Evolutionary conservation across 2,888 invertebrate genomes (phyloP).

Genomic region (Tetragnatha montana): DNA sequence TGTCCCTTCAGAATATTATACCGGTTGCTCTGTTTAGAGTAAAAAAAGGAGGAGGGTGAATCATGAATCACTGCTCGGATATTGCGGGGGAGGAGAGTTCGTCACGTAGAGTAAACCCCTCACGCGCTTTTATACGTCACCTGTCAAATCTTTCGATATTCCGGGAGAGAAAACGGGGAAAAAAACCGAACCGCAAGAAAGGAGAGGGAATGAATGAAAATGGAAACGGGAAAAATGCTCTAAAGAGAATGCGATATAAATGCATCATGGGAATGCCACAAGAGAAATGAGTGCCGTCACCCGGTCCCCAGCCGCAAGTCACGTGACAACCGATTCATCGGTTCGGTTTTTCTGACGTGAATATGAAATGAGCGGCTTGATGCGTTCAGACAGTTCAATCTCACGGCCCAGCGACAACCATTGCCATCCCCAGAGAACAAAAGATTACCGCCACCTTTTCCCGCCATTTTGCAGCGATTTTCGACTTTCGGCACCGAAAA

Average conservation of each 20-base stretch:
- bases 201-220: background rate
- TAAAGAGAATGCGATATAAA: constrained; percentile 33
- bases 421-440: background rate
- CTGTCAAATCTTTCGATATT: constrained; percentile 41
- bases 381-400: constrained; percentile 61
- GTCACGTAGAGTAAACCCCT: background rate
- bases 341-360: constrained; percentile 50
- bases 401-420: constrained; percentile 42
- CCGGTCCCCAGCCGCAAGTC: constrained; percentile 34
- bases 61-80: background rate
- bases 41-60: background rate
- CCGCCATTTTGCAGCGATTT: constrained; percentile 32
- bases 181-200: background rate
- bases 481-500: background rate
- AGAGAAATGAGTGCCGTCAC: constrained; percentile 54
- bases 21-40: background rate
- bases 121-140: constrained; percentile 23
- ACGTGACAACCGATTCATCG: constrained; percentile 48
- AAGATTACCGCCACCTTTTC: constrained; percentile 28
- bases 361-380: constrained; percentile 58
- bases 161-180: background rate
- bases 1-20: background rate
- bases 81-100: background rate
- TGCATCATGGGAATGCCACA: constrained; percentile 38
- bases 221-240: constrained; percentile 15